A percentile compares a stretch with the other conserved stretches of the same genome.
Evolutionary conservation across 2,888 invertebrate species (phyloP).

Genomic region (Lasioglossum zephyrum): DNA sequence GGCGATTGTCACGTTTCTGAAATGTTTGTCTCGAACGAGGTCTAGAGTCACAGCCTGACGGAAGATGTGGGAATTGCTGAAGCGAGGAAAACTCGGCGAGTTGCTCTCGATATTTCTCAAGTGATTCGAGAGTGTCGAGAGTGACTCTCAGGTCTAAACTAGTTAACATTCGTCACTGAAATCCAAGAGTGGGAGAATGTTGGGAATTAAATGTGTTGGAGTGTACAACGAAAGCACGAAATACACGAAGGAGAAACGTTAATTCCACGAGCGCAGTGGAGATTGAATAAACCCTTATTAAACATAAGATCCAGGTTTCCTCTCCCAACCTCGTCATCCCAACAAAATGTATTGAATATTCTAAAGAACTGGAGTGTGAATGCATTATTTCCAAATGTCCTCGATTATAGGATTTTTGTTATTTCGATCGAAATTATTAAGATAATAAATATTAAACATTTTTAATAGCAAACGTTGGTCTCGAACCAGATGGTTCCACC

Average conservation of each 20-base stretch:
- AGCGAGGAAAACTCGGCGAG: neutral
- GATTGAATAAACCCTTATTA: too few species aligned
- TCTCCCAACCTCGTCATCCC: too few species aligned
- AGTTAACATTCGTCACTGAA: neutral
- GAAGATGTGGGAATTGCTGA: neutral
- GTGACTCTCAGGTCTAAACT: neutral
- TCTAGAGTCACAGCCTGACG: neutral
- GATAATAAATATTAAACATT: too few species aligned
- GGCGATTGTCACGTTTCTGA: neutral
- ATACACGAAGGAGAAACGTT: too few species aligned
- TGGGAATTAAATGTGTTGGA: neutral
- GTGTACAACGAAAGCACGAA: too few species aligned
- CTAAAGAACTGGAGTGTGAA: neutral
- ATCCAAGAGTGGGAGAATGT: neutral
- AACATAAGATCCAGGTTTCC: too few species aligned
- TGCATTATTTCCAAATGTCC: neutral
- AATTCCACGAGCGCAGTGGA: too few species aligned
- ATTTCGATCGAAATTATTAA: too few species aligned
- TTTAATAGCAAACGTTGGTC: too few species aligned
- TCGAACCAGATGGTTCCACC: too few species aligned
- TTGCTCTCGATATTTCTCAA: neutral
- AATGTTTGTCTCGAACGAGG: neutral
- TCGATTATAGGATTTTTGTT: too few species aligned
- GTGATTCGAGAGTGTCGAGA: neutral
- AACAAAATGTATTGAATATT: neutral